phyloP scores from a whole-genome alignment of 2,113 vertebrate species.

The Malurus cyaneus region DNA sequence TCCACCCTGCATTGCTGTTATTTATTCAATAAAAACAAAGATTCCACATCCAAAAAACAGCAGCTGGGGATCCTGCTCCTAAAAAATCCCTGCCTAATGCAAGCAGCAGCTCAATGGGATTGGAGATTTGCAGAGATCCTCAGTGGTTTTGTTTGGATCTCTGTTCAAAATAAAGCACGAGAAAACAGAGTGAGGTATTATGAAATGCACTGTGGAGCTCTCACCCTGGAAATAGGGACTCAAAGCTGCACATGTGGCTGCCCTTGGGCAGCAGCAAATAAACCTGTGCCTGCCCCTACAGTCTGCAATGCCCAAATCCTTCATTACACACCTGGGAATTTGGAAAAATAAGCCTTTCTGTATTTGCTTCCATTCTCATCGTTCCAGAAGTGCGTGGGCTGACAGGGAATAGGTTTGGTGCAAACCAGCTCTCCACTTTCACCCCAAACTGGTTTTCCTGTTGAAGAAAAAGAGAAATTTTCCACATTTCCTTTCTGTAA shows the following conservation, averaged over 20 bases:
- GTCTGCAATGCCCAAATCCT: background rate
- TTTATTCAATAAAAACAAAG: background rate
- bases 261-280: background rate
- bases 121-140: background rate
- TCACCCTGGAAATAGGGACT: background rate
- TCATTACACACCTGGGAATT: constrained; percentile 80
- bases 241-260: background rate
- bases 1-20: background rate
- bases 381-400: constrained; percentile 97
- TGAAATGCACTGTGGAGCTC: accelerated
- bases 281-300: background rate
- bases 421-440: constrained; percentile 96
- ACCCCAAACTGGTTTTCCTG: constrained; percentile 91
- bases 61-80: background rate
- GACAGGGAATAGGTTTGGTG: constrained; percentile 90
- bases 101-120: background rate
- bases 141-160: background rate
- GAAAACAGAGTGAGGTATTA: background rate
- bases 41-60: background rate
- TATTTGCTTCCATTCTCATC: constrained; percentile 93
- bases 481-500: background rate
- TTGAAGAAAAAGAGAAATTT: background rate
- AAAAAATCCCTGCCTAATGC: background rate
- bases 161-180: background rate
- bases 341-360: constrained; percentile 93